Evolutionary conservation across 2,113 vertebrate species (phyloP), one percentile per base, ranked within the genome.

Genomic region (Oceanites oceanicus): DNA sequence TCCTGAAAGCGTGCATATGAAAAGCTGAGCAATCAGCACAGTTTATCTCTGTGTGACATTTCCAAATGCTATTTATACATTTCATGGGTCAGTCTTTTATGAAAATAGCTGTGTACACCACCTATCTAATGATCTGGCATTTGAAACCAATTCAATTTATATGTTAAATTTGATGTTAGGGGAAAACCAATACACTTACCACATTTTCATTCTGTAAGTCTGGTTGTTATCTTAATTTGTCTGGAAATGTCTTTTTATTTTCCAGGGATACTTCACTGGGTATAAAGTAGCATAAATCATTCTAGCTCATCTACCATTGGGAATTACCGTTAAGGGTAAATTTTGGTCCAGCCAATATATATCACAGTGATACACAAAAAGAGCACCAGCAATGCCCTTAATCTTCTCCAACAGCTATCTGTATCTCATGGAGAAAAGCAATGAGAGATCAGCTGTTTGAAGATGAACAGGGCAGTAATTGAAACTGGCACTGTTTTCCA

Each of bases 131-230:
- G 42, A 89, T 92, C 90, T 92, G 65, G 55, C 67, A 96, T 94
- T 97, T 95, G 80, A 90, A 97, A 94, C 40, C 67, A 86, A 94
- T 96, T 94, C 90, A 97, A 88, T 95, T 95, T 86, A 81, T 80
- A 92, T 91, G 73, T 89, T 97, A 95, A 95, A 96, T 86, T 63
- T 70, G 40, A 93, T 90, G 86, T 86, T 80, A 88, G 55, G 44
- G 70, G 40, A 90, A 86, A 81, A 93, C 20, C 62, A 61, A 90
- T 82, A 92, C 68, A 82, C 83, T 87, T 53, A 86, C 32, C 29
- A 55, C n/a, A 81, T 90, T 83, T 79, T 91, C 1, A 0, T 76
- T 77, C 88, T 90, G 26, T 73, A 49, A 61, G 40, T 66, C 87
- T 93, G 79, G 78, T 76, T 96, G 79, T 87, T 58, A 3, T 93